Conservation (phyloP, 2,888 invertebrate species). For the Pediacus dermestoides region DNA sequence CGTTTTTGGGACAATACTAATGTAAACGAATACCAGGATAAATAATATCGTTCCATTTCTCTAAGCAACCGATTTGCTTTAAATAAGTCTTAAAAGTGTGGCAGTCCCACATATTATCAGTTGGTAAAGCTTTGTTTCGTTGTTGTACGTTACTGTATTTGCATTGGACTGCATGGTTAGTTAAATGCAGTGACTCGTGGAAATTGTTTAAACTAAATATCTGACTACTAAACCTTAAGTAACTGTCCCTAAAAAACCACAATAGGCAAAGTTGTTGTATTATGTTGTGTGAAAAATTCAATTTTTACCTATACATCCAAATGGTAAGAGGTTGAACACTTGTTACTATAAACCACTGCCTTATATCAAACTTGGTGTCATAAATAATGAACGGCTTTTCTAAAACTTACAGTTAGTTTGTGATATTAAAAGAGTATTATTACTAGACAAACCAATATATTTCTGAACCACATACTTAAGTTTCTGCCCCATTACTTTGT, state of each 20-base stretch:
- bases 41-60: conserved; percentile 79
- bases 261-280: background rate
- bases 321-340: conserved; percentile 86
- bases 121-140: conserved; percentile 72
- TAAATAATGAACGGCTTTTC: conserved; percentile 86
- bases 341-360: conserved; percentile 93
- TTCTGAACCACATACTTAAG: conserved; percentile 90
- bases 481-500: conserved; percentile 63
- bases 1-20: background rate
- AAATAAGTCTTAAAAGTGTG: conserved; percentile 66
- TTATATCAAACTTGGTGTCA: conserved; percentile 90
- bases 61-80: conserved; percentile 69
- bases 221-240: conserved; percentile 88
- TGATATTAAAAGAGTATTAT: background rate
- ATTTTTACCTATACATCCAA: conserved; percentile 81
- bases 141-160: conserved; percentile 71
- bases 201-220: conserved; percentile 81
- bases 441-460: conserved; percentile 73
- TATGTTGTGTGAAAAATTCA: conserved; percentile 5
- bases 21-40: conserved; percentile 75
- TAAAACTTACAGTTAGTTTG: too few relatives aligned
- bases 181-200: conserved; percentile 89
- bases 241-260: conserved; percentile 68
- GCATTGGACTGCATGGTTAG: conserved; percentile 90
- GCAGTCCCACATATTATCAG: conserved; percentile 95